phyloP scores from a whole-genome alignment of 2,888 invertebrate genomes.

The Lithophane leautieri region DNA sequence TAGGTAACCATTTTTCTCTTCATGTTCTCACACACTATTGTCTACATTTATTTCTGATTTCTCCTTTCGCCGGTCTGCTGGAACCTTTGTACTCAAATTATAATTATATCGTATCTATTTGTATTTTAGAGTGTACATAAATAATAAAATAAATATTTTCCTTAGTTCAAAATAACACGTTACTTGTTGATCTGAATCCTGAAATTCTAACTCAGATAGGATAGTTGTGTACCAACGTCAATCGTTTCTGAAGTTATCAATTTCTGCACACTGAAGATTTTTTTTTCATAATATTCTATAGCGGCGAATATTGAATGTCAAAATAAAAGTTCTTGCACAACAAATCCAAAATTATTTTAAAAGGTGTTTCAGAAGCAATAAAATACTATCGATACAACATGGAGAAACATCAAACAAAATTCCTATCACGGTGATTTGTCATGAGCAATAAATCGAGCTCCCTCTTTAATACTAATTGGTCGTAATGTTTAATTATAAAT shows the following conservation, averaged over 20 bases:
- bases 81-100: too few relatives aligned
- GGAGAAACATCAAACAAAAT: constrained; percentile 61
- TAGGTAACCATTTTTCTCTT: too few relatives aligned
- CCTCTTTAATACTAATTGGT: constrained; percentile 76
- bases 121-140: too few relatives aligned
- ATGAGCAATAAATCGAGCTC: constrained; percentile 68
- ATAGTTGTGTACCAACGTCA: too few relatives aligned
- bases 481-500: constrained; percentile 79
- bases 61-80: too few relatives aligned
- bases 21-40: too few relatives aligned
- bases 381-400: constrained; percentile 50
- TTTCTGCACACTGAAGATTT: fast-evolving
- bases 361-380: constrained; percentile 40
- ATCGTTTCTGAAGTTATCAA: too few relatives aligned
- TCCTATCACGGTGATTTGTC: constrained; percentile 66
- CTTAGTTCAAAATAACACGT: background rate
- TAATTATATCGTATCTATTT: too few relatives aligned
- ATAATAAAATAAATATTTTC: too few relatives aligned
- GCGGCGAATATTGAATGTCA: background rate
- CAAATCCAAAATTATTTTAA: constrained; percentile 14
- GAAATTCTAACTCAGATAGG: background rate
- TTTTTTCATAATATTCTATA: background rate
- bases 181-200: background rate
- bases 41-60: too few relatives aligned
- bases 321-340: background rate